Evolutionary conservation across 2,888 invertebrate genomes (phyloP).

Genomic region (Drosophila subquinaria): DNA sequence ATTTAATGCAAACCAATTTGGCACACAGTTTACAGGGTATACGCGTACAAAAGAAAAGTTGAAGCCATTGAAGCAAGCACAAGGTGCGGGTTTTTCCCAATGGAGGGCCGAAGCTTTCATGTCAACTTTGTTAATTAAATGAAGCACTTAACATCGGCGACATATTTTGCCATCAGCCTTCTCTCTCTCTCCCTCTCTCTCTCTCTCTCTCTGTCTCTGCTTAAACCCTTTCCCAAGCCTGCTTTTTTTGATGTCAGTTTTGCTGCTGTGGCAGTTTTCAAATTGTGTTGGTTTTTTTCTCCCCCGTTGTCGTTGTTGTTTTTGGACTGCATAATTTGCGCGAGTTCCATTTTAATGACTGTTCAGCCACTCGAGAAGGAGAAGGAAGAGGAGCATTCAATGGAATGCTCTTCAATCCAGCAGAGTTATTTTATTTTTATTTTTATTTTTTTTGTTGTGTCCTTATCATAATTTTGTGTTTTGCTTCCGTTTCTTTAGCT

Average conservation of each 20-base stretch:
- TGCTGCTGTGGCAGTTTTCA: conserved; percentile 21
- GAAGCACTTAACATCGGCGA: conserved; percentile 78
- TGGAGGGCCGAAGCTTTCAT: conserved; percentile 62
- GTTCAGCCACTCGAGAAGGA: conserved; percentile 28
- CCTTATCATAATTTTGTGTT: conserved; percentile 67
- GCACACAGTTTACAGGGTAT: conserved; percentile 10
- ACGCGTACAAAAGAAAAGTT: conserved; percentile 8
- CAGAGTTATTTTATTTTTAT: neutral
- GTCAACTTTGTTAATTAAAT: conserved; percentile 81
- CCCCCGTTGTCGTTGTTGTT: conserved; percentile 8
- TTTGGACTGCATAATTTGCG: conserved; percentile 61
- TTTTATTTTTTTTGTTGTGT: conserved; percentile 5
- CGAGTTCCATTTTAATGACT: conserved; percentile 71
- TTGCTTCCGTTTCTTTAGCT: conserved; percentile 51
- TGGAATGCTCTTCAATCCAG: conserved; percentile 4
- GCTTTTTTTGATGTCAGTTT: conserved; percentile 21
- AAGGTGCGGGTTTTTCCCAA: conserved; percentile 55
- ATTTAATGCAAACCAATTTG: neutral
- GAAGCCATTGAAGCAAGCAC: conserved; percentile 8
- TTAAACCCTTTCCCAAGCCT: conserved; percentile 12
- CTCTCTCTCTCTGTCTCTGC: neutral
- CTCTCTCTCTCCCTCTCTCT: neutral
- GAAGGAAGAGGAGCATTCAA: neutral
- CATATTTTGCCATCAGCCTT: conserved; percentile 56
- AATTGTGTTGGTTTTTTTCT: conserved; percentile 14